Evolutionary conservation across 1,140 invertebrate species (phyloP).

Genomic region (Hypothenemus hampei): DNA sequence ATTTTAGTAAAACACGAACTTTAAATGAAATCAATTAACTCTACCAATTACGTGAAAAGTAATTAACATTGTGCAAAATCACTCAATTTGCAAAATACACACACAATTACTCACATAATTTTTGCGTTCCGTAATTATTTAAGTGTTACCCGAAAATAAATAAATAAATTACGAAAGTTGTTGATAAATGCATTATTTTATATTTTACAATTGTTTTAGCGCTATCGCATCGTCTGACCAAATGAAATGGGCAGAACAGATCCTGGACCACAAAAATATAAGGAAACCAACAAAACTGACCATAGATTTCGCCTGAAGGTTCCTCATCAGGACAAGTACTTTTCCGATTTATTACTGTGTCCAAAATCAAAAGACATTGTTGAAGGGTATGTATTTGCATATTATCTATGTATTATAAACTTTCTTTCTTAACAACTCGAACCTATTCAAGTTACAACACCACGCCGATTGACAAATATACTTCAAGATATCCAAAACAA

Average conservation of each 20-base stretch:
- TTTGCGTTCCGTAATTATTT: too few relatives aligned
- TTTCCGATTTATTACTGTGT: slow-evolving; percentile 35
- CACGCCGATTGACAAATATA: slow-evolving; percentile 50
- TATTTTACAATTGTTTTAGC: slow-evolving; percentile 6
- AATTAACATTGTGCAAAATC: too few relatives aligned
- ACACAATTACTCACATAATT: too few relatives aligned
- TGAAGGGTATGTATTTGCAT: slow-evolving; percentile 11
- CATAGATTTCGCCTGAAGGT: slow-evolving; percentile 14
- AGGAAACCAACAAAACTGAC: slow-evolving; percentile 21
- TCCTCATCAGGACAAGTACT: slow-evolving; percentile 33
- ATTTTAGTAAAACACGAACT: too few relatives aligned
- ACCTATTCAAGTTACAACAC: slow-evolving; percentile 46
- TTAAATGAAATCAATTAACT: too few relatives aligned
- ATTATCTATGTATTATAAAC: slow-evolving; percentile 1
- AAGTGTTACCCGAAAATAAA: too few relatives aligned
- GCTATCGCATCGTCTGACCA: slow-evolving; percentile 2
- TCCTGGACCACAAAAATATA: slow-evolving; percentile 31
- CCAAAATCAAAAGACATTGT: slow-evolving; percentile 24
- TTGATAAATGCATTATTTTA: too few relatives aligned
- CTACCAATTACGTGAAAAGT: too few relatives aligned
- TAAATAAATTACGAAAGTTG: too few relatives aligned
- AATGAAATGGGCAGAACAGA: slow-evolving; percentile 38
- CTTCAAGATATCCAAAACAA: slow-evolving; percentile 35
- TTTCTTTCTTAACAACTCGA: too few relatives aligned
- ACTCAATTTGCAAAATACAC: too few relatives aligned